Evolutionary conservation across 2,888 invertebrate species (phyloP).

Genomic region (Heliothis peltigera): DNA sequence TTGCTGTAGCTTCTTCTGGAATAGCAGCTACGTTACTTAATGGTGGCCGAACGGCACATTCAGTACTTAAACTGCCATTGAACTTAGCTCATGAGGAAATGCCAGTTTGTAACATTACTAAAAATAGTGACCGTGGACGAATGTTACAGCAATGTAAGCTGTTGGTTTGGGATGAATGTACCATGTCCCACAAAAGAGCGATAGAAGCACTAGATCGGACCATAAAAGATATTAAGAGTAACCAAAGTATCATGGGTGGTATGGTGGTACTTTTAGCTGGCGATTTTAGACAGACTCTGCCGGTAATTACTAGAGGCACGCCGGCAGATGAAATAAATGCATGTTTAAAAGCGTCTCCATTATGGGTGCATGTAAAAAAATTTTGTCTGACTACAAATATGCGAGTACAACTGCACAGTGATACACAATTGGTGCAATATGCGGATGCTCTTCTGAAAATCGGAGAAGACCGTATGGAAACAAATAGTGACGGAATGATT

Average conservation of each 20-base stretch:
- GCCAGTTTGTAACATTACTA: conserved; percentile 3
- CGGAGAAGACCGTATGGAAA: not conserved
- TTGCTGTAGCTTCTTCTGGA: conserved; percentile 27
- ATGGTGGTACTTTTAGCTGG: conserved; percentile 11
- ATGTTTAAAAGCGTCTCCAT: conserved; percentile 58
- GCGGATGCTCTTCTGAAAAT: conserved; percentile 23
- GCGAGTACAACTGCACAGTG: conserved; percentile 54
- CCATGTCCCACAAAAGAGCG: conserved; percentile 16
- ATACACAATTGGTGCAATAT: conserved; percentile 32
- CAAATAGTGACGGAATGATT: not conserved
- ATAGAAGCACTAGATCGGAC: conserved; percentile 13
- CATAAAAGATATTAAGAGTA: conserved; percentile 4
- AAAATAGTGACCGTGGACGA: not conserved
- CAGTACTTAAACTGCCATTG: conserved; percentile 52
- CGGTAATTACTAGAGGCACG: conserved; percentile 51
- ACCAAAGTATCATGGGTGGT: not conserved
- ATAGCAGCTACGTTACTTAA: conserved; percentile 36
- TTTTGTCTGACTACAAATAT: conserved; percentile 41
- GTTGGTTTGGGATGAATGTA: conserved; percentile 6
- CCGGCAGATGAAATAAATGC: conserved; percentile 57
- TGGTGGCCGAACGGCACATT: conserved; percentile 45
- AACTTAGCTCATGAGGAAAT: conserved; percentile 15
- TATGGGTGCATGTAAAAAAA: conserved; percentile 54
- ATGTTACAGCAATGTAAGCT: conserved; percentile 3
- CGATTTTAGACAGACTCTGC: conserved; percentile 32